These are phyloP conservation scores for Bungarus multicinctus DNA, from an alignment of 2,113 vertebrate species.

Conservation along the genomic window DNA sequence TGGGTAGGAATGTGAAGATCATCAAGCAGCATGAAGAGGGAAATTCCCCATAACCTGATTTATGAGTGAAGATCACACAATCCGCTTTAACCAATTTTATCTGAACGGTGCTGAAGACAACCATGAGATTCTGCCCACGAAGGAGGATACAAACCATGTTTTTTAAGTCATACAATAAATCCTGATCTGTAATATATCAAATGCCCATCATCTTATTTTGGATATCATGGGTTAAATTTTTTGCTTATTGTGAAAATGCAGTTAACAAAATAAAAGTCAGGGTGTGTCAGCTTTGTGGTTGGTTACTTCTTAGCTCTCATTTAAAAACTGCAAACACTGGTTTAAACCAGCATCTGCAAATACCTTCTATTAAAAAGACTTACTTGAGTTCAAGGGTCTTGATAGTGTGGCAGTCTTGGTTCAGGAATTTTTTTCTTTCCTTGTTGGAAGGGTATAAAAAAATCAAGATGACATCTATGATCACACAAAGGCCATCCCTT, in stretches of 20 bases:
- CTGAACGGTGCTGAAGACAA: neutral
- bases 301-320: neutral
- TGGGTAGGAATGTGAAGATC: neutral
- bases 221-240: neutral
- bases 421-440: neutral
- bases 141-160: neutral
- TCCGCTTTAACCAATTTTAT: neutral
- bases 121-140: neutral
- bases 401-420: neutral
- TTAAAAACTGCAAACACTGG: neutral
- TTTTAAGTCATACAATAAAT: neutral
- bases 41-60: neutral
- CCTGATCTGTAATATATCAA: neutral
- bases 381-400: neutral
- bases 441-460: neutral
- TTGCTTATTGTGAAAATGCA: neutral
- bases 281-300: neutral
- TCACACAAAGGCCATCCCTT: neutral
- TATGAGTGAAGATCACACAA: neutral
- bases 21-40: neutral
- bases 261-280: neutral
- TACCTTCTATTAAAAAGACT: neutral
- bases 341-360: neutral
- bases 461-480: neutral
- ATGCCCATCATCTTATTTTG: neutral